phyloP scores from a whole-genome alignment of 2,797 vertebrate genomes.

The Loris lydekkerianus region DNA sequence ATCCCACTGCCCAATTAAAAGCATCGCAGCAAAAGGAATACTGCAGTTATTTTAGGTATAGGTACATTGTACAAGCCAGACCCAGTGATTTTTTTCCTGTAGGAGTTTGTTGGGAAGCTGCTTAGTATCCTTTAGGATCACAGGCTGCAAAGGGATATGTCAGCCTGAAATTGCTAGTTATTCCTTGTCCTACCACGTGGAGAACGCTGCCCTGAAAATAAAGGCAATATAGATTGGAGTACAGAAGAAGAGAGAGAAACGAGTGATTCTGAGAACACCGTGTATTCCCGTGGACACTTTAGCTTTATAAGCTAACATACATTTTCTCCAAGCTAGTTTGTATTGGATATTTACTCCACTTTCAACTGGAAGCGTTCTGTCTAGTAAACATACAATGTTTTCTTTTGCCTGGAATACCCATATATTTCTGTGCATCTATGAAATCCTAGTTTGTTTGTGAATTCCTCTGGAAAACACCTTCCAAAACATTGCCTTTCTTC shows the following conservation, averaged over 20 bases:
- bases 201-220: not conserved
- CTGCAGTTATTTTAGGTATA: not conserved
- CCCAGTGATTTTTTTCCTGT: not conserved
- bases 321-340: not conserved
- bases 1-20: not conserved
- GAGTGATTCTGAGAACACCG: not conserved
- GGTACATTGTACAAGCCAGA: not conserved
- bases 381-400: not conserved
- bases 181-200: not conserved
- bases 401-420: not conserved
- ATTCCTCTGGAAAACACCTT: not conserved
- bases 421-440: not conserved
- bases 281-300: not conserved
- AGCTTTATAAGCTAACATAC: not conserved
- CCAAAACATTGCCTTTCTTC: not conserved
- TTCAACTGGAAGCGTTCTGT: not conserved
- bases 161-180: not conserved
- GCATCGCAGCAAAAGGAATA: not conserved
- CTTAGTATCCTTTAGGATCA: not conserved
- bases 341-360: not conserved
- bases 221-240: not conserved
- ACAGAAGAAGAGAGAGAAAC: not conserved
- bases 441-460: conserved; percentile 3
- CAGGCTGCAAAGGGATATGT: not conserved
- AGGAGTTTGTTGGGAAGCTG: conserved; percentile 12